A percentile compares a stretch with the other conserved stretches of the same genome.
These are phyloP conservation scores for Lathronympha strigana DNA, from an alignment of 2,888 invertebrate genomes.

Conservation along the genomic window DNA sequence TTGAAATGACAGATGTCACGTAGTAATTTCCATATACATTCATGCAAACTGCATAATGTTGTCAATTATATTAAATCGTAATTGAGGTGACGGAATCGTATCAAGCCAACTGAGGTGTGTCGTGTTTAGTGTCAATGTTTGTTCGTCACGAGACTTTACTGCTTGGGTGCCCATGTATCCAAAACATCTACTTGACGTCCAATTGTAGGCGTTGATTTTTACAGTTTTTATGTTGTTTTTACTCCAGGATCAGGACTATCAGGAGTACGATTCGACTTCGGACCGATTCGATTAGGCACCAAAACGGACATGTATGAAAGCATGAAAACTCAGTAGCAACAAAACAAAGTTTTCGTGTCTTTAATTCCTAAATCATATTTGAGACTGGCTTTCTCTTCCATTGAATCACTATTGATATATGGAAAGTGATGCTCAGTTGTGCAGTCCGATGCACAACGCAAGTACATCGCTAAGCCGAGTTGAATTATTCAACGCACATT, in stretches of 20 bases:
- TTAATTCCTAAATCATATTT: not conserved
- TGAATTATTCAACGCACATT: conserved; percentile 71
- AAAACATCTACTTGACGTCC: not conserved
- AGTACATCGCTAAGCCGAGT: conserved; percentile 57
- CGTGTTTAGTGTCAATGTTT: conserved; percentile 12
- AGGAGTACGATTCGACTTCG: too few species aligned
- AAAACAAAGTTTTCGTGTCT: not conserved
- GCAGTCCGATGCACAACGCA: conserved; percentile 44
- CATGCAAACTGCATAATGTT: not conserved
- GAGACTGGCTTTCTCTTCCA: conserved; percentile 26
- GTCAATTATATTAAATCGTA: not conserved
- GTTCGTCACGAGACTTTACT: conserved; percentile 8
- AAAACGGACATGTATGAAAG: too few species aligned
- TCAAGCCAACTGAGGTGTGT: conserved; percentile 7
- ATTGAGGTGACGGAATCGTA: conserved; percentile 11
- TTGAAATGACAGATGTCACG: too few species aligned
- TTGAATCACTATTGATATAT: conserved; percentile 51
- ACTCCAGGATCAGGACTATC: too few species aligned
- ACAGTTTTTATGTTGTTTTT: too few species aligned
- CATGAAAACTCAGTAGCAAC: not conserved
- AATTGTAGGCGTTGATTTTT: not conserved
- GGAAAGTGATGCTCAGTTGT: conserved; percentile 55
- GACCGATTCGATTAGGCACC: too few species aligned
- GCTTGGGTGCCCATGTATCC: not conserved
- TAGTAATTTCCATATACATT: too few species aligned